These are phyloP conservation scores for Frieseomelitta varia DNA, from an alignment of 1,140 invertebrate genomes.

Conservation along the genomic window DNA sequence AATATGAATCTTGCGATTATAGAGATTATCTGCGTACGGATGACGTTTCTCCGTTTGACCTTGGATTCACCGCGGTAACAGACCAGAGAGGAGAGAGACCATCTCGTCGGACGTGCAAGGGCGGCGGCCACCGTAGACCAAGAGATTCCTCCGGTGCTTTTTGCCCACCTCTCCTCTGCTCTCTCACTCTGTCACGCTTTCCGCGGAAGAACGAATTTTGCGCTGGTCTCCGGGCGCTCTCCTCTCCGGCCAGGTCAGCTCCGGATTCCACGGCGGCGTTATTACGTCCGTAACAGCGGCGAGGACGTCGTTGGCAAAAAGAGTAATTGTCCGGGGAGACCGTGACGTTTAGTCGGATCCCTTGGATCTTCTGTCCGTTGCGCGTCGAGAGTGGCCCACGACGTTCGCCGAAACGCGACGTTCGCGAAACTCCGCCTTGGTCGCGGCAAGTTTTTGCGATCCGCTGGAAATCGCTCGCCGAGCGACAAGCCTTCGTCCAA, in stretches of 20 bases:
- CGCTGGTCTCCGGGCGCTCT: neutral
- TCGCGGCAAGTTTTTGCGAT: too few relatives aligned
- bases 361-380: too few relatives aligned
- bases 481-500: too few relatives aligned
- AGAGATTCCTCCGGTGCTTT: conserved; percentile 61
- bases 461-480: too few relatives aligned
- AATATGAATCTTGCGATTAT: too few relatives aligned
- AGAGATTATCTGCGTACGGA: too few relatives aligned
- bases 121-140: conserved; percentile 7
- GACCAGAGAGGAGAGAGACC: conserved; percentile 53
- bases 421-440: too few relatives aligned
- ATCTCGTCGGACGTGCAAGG: conserved; percentile 65
- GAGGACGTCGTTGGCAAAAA: too few relatives aligned
- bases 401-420: too few relatives aligned
- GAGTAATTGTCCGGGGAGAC: too few relatives aligned
- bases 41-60: conserved; percentile 16
- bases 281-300: conserved; percentile 64
- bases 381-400: too few relatives aligned
- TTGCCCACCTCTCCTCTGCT: conserved; percentile 32
- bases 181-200: neutral
- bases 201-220: conserved; percentile 27
- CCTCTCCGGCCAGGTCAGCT: neutral
- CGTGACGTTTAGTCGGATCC: too few relatives aligned
- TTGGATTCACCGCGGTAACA: conserved; percentile 55
- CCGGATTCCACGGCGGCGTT: conserved; percentile 64